Base-by-base conservation (phyloP, 2,113 vertebrate species). In the Misgurnus mizolepis region DNA sequence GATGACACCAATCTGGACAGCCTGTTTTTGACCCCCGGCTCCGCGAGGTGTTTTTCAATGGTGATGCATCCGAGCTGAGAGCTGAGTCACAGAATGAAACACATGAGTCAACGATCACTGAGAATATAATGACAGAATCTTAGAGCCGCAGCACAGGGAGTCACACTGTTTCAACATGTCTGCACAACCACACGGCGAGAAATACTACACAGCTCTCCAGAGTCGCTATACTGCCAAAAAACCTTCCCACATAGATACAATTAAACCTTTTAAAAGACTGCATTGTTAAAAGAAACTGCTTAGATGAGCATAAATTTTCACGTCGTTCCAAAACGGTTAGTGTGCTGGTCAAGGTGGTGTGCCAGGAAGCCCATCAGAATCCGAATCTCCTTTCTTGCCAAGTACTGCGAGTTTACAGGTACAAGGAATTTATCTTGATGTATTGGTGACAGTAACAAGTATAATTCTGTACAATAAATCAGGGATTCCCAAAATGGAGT, bases 171-270 rank as follows among this genome's bases (percentile, higher is more conserved):
- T 75, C 62, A 66, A 41, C 61, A 66, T 66, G 43, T 76, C 73
- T 76, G 45, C 58, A 64, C 27, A 77, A 77, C 18, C 41, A 22
- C 72, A 75, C 58, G 62, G 72, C 22, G 58, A 75, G 72, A 75
- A 64, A 62, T 75, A 75, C 72, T 75, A 41, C 72, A 75, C 43
- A 62, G 72, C 58, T 64, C 72, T 75, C 72, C 14, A 64, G 72
- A 64, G 60, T 43, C 43, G 45, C 4, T 47, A 18, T 14, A 0
- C 18, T 64, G 72, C 43, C 72, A 75, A 64, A 58, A 75, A 45
- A n/a, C 43, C 60, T 75, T 15, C 72, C 45, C 18, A 50, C 43
- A 75, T 75, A 47, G 18, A 62, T 7, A 14, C 12, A 75, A 62
- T 75, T 62, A 75, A 27, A 62, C 58, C 41, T 18, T 62, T 62